Conservation (phyloP, 2,113 vertebrate genomes). For the Eupsittula cactorum region DNA sequence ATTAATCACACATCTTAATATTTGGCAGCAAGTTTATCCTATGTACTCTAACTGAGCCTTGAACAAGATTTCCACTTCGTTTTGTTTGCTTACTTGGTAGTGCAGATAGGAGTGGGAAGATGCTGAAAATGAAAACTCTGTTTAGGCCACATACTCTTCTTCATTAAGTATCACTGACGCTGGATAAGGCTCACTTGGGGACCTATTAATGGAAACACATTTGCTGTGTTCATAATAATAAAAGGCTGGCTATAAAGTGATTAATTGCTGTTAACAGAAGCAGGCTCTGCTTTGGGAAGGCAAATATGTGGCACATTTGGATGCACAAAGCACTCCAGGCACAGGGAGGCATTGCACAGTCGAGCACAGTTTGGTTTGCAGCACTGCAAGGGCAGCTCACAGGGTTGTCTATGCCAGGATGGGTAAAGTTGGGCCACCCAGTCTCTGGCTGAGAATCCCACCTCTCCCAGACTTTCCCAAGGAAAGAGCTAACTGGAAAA, state of each 20-base stretch:
- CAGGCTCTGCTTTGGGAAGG: not conserved
- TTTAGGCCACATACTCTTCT: constrained; percentile 51
- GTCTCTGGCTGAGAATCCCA: not conserved
- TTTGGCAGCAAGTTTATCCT: constrained; percentile 53
- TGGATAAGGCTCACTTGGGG: constrained; percentile 48
- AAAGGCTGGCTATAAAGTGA: constrained; percentile 28
- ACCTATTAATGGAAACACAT: constrained; percentile 62
- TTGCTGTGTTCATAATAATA: constrained; percentile 21
- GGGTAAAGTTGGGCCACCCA: not conserved
- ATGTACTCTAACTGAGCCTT: constrained; percentile 19
- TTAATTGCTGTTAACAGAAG: constrained; percentile 48
- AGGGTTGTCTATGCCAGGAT: not conserved
- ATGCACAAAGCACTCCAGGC: not conserved
- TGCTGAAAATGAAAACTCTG: constrained; percentile 35
- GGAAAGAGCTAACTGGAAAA: not conserved
- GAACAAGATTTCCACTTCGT: constrained; percentile 16
- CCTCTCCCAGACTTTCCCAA: not conserved
- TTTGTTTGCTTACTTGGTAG: constrained; percentile 41
- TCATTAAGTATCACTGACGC: constrained; percentile 33
- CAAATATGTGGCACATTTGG: not conserved
- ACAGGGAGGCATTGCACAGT: not conserved
- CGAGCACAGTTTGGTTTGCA: not conserved
- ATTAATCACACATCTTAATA: constrained; percentile 31
- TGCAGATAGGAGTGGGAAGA: not conserved
- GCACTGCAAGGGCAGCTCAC: not conserved